Evolutionary conservation across 2,888 invertebrate genomes (phyloP).

Genomic region (Xestoiulus laeticollis): DNA sequence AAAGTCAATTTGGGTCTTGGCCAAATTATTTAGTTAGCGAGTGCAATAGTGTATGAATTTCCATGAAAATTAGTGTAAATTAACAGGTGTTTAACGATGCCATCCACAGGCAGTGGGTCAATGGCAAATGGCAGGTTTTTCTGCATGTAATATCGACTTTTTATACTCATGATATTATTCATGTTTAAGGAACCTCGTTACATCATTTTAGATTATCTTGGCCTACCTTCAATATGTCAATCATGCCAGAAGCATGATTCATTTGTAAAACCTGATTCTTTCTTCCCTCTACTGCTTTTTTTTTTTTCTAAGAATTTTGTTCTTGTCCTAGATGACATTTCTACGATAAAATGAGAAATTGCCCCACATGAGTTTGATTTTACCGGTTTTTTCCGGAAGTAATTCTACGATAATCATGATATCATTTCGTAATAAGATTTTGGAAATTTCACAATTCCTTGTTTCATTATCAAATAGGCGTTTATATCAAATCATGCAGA

Average conservation of each 20-base stretch:
- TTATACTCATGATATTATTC: background rate
- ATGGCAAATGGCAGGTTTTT: background rate
- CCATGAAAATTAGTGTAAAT: no score
- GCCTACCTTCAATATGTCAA: no score
- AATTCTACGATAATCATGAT: background rate
- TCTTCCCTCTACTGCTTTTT: no score
- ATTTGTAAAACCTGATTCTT: background rate
- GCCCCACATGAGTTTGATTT: no score
- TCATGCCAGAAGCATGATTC: no score
- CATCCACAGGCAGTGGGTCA: background rate
- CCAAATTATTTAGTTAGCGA: background rate
- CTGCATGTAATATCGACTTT: background rate
- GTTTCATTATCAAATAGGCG: background rate
- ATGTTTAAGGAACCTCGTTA: no score
- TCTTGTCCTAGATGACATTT: background rate
- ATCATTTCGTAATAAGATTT: background rate
- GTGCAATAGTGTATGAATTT: background rate
- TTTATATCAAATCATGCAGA: background rate
- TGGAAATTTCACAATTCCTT: background rate
- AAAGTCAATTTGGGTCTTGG: background rate
- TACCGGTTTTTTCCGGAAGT: background rate
- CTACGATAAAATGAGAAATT: background rate
- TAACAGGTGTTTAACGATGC: background rate
- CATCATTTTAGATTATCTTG: no score
- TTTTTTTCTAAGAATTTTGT: background rate